A percentile compares a stretch with the other conserved stretches of the same genome.
Conservation (phyloP, 2,888 invertebrate genomes). For the Dynastes hyllus region DNA sequence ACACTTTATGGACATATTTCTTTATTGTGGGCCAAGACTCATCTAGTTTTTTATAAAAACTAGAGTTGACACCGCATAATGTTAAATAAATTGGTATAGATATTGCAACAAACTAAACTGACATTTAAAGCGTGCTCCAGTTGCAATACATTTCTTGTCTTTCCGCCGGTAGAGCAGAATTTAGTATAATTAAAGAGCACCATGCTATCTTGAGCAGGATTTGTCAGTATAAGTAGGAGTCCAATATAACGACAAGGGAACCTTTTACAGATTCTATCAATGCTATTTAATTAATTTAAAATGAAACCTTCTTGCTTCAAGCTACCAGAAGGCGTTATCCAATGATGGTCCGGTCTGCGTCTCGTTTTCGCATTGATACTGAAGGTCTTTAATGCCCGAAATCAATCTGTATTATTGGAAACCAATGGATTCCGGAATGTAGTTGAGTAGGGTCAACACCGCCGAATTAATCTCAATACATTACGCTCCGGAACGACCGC, state of each 20-base stretch:
- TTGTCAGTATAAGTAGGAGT: background rate
- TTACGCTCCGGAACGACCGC: constrained; percentile 21
- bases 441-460: constrained; percentile 43
- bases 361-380: constrained; percentile 24
- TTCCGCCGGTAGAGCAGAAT: background rate
- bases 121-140: no score
- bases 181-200: background rate
- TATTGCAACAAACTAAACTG: no score
- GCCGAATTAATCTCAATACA: constrained; percentile 46
- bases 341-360: background rate
- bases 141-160: background rate
- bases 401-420: constrained; percentile 45
- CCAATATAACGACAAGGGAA: background rate
- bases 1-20: no score
- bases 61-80: no score
- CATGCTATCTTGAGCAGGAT: background rate
- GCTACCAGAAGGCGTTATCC: background rate
- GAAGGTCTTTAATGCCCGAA: constrained; percentile 37
- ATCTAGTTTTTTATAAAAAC: no score
- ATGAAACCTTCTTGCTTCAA: constrained; percentile 34
- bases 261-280: constrained; percentile 24
- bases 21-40: no score
- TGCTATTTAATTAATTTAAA: constrained; percentile 42
- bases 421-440: constrained; percentile 39
- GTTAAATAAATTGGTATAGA: no score